These are phyloP conservation scores for Griposia aprilina DNA, from an alignment of 2,888 invertebrate species.

Conservation along the genomic window DNA sequence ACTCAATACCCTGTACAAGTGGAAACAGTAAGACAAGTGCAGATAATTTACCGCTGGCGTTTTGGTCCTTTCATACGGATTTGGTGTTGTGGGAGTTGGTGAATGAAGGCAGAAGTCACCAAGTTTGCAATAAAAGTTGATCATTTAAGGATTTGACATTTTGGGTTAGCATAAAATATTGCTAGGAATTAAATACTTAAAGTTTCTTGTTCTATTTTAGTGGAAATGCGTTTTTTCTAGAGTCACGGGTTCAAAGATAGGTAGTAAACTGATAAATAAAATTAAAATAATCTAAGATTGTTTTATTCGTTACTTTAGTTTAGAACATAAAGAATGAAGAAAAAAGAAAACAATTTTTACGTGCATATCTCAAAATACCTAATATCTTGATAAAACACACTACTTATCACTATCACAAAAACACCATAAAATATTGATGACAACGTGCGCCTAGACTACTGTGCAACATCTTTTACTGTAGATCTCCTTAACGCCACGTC, in stretches of 20 bases:
- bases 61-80: neutral
- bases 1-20: conserved; percentile 66
- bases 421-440: neutral
- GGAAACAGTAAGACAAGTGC: conserved; percentile 48
- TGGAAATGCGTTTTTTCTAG: neutral
- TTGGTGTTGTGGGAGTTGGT: neutral
- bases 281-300: neutral
- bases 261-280: neutral
- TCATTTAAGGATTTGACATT: neutral
- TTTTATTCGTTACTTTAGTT: neutral
- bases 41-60: neutral
- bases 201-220: neutral
- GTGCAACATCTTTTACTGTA: conserved; percentile 31
- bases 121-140: too few species aligned
- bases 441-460: conserved; percentile 56
- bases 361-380: neutral
- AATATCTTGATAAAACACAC: neutral
- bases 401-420: neutral
- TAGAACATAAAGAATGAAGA: neutral
- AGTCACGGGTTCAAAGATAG: neutral
- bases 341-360: too few species aligned
- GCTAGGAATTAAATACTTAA: neutral
- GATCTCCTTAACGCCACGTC: conserved; percentile 70
- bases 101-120: neutral
- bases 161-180: neutral